Evolutionary conservation across 1,140 invertebrate species (phyloP).

Genomic region (Hycleus phaleratus): DNA sequence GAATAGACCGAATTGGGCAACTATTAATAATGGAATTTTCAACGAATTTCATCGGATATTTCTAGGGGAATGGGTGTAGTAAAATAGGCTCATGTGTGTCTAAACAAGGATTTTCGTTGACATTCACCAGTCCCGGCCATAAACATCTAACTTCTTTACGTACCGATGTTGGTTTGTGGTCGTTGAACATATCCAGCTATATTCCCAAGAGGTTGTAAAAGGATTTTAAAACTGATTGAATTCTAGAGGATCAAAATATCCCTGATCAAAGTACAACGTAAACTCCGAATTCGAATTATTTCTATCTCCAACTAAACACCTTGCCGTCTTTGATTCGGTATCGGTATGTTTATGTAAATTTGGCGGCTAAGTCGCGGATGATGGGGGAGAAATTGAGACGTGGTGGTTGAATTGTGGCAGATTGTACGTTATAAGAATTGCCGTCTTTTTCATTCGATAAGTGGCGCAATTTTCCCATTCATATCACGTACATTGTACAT

Average conservation of each 20-base stretch:
- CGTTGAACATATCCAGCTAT: not conserved
- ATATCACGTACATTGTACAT: slow-evolving; percentile 28
- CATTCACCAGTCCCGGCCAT: slow-evolving; percentile 2
- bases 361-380: too few relatives aligned
- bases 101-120: slow-evolving; percentile 4
- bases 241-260: slow-evolving; percentile 7
- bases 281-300: too few relatives aligned
- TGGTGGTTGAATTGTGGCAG: too few relatives aligned
- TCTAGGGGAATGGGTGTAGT: slow-evolving; percentile 7
- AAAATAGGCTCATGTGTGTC: slow-evolving; percentile 14
- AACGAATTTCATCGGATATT: not conserved
- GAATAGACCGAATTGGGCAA: not conserved
- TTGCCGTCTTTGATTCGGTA: too few relatives aligned
- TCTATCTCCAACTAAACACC: too few relatives aligned
- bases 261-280: not conserved
- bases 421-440: too few relatives aligned
- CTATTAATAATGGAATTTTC: not conserved
- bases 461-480: not conserved
- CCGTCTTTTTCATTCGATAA: too few relatives aligned
- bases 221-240: slow-evolving; percentile 12
- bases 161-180: not conserved
- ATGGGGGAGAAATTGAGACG: too few relatives aligned
- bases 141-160: slow-evolving; percentile 1
- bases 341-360: too few relatives aligned
- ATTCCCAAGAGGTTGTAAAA: slow-evolving; percentile 10